Evolutionary conservation across 2,113 vertebrate genomes (phyloP).

Genomic region (Dicaeum eximium): DNA sequence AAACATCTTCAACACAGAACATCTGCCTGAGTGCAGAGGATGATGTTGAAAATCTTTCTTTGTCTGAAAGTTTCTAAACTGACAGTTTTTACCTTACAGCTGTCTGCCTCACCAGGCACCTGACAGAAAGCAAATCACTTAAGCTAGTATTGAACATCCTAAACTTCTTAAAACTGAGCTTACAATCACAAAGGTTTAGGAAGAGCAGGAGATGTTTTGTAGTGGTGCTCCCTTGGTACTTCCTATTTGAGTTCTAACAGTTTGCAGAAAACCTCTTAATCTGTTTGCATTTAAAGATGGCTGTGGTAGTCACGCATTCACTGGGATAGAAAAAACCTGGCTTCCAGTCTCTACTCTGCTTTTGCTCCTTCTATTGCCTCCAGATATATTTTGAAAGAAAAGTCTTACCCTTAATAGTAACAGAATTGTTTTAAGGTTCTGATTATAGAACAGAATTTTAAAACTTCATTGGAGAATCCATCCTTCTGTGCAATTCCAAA

Average conservation of each 20-base stretch:
- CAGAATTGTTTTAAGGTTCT: neutral
- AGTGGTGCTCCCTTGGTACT: fast-evolving
- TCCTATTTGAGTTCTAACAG: neutral
- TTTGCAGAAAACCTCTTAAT: neutral
- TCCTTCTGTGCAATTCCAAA: neutral
- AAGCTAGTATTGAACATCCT: neutral
- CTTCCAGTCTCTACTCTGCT: neutral
- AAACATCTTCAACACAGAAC: neutral
- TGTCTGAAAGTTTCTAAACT: neutral
- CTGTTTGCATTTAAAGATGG: neutral
- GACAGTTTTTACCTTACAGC: neutral
- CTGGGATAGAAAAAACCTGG: neutral
- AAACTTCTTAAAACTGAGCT: neutral
- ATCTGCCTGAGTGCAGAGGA: neutral
- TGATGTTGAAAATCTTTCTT: neutral
- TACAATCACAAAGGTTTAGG: neutral
- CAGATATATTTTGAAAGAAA: neutral
- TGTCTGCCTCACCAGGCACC: neutral
- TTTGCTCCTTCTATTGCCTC: neutral
- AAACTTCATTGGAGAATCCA: neutral
- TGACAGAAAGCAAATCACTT: neutral
- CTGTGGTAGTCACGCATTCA: neutral
- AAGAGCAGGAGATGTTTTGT: neutral
- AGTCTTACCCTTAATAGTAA: neutral
- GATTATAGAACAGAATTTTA: neutral